Evolutionary conservation across 2,888 invertebrate genomes (phyloP).

Genomic region (Agrotis ipsilon): DNA sequence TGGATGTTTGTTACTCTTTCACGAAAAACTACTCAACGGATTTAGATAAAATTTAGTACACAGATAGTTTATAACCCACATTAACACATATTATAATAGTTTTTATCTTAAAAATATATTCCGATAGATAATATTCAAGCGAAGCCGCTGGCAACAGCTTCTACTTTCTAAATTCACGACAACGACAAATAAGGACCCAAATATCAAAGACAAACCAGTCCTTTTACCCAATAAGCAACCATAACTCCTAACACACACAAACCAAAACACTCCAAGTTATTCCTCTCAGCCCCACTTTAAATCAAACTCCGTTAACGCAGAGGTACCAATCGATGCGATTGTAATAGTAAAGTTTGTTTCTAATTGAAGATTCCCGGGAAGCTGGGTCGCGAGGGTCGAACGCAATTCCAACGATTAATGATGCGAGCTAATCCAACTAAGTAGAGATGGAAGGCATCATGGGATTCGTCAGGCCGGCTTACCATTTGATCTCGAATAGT

Average conservation of each 20-base stretch:
- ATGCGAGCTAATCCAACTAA: slow-evolving; percentile 89
- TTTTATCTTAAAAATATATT: no score
- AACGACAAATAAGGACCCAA: not conserved
- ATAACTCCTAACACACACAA: slow-evolving; percentile 37
- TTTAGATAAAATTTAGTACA: no score
- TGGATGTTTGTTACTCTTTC: no score
- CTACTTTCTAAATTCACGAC: no score
- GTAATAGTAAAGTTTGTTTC: slow-evolving; percentile 85
- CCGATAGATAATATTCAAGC: no score
- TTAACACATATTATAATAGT: no score
- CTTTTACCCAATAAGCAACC: slow-evolving; percentile 20
- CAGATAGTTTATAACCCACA: no score
- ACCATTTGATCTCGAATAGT: slow-evolving; percentile 79
- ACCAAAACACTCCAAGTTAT: slow-evolving; percentile 53
- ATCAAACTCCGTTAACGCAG: slow-evolving; percentile 66
- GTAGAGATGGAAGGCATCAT: slow-evolving; percentile 81
- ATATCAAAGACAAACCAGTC: slow-evolving; percentile 19
- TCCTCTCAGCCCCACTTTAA: slow-evolving; percentile 57
- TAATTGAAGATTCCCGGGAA: slow-evolving; percentile 86
- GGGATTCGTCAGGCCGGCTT: slow-evolving; percentile 79
- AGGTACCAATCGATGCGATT: slow-evolving; percentile 78
- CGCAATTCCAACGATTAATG: slow-evolving; percentile 89
- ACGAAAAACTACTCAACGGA: no score
- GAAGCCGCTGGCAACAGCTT: no score
- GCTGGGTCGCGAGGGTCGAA: slow-evolving; percentile 76